Evolutionary conservation across 1,140 invertebrate species (phyloP).

Genomic region (Megathymus violae): DNA sequence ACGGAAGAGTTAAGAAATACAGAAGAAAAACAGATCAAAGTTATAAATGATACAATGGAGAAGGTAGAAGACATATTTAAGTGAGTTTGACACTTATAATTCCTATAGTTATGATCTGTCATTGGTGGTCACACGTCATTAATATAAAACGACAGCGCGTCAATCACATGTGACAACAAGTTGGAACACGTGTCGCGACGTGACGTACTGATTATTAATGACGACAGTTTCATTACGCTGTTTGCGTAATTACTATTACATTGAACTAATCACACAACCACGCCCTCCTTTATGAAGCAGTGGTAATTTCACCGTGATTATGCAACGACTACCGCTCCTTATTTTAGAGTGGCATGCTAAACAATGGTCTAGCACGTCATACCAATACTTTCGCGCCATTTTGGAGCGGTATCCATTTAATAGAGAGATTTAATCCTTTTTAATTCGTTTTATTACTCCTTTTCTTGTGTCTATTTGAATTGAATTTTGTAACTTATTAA

Average conservation of each 20-base stretch:
- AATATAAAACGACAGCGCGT: background rate
- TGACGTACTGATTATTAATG: background rate
- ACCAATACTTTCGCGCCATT: too few relatives aligned
- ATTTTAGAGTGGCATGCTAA: too few relatives aligned
- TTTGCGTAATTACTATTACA: too few relatives aligned
- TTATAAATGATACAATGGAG: conserved; percentile 51
- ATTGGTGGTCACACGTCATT: background rate
- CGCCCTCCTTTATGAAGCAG: background rate
- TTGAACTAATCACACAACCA: background rate
- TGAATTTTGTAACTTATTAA: too few relatives aligned
- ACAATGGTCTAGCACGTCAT: too few relatives aligned
- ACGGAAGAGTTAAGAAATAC: conserved; percentile 45
- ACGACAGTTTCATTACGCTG: background rate
- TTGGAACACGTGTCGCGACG: background rate
- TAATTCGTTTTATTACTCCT: too few relatives aligned
- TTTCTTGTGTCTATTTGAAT: too few relatives aligned
- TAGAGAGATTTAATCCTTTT: too few relatives aligned
- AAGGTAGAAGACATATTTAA: conserved; percentile 64
- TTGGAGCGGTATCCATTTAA: too few relatives aligned
- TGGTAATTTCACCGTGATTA: background rate
- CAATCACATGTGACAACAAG: background rate
- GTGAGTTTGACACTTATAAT: conserved; percentile 41
- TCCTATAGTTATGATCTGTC: too few relatives aligned
- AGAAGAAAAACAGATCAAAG: conserved; percentile 34
- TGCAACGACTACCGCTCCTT: too few relatives aligned